Percentiles rank a stretch among this genome's conserved stretches.
Conservation (phyloP, 2,888 invertebrate species). For the Cancer borealis region DNA sequence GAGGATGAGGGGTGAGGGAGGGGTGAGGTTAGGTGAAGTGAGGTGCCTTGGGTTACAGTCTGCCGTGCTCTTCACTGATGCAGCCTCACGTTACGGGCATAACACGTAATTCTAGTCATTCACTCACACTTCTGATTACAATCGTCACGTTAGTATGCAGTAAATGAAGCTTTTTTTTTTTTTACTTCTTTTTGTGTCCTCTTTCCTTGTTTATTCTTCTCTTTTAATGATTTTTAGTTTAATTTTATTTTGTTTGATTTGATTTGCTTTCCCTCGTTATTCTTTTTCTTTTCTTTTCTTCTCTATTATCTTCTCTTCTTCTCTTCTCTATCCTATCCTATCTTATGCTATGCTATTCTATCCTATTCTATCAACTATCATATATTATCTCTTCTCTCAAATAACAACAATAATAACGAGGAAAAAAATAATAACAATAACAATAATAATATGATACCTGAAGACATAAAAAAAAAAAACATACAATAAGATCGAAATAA, state of each 20-base stretch:
- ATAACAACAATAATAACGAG: neutral
- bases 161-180: neutral
- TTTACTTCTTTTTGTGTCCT: neutral
- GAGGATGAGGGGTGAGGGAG: neutral
- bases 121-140: neutral
- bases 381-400: neutral
- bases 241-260: neutral
- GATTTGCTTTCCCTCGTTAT: neutral
- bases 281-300: neutral
- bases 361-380: neutral
- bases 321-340: neutral
- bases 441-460: neutral
- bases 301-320: neutral
- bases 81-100: slow-evolving; percentile 5
- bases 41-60: neutral
- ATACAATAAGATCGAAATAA: neutral
- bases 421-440: neutral
- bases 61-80: neutral
- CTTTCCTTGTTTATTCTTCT: neutral
- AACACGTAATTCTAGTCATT: slow-evolving; percentile 14
- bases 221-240: neutral
- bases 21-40: neutral
- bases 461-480: neutral
- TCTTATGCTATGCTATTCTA: neutral
- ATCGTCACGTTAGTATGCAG: neutral